These are phyloP conservation scores for Forbesichthys papilliferus DNA, from an alignment of 2,113 vertebrate genomes.

Conservation along the genomic window DNA sequence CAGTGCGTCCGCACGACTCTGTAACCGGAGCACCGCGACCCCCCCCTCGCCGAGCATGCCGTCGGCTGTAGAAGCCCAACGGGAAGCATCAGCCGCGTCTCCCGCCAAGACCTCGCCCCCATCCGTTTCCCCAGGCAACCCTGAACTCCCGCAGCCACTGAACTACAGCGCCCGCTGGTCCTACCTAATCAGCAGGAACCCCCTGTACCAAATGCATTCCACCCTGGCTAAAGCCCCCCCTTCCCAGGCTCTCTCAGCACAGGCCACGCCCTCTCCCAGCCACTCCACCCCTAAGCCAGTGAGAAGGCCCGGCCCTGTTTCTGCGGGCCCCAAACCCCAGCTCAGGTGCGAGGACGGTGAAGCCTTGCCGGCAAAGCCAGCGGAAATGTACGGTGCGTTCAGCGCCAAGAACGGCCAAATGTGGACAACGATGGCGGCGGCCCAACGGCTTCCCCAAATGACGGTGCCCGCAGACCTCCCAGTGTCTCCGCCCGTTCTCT, in stretches of 20 bases:
- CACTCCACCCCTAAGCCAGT: constrained; percentile 48
- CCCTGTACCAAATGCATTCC: constrained; percentile 22
- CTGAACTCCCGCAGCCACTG: not conserved
- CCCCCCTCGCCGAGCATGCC: not conserved
- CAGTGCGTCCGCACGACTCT: not conserved
- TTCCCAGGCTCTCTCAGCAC: not conserved
- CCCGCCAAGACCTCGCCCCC: not conserved
- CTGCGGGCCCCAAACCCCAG: constrained; percentile 21
- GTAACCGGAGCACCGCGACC: too few relatives aligned
- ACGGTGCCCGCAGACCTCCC: not conserved
- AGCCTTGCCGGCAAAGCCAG: constrained; percentile 77
- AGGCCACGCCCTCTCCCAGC: constrained; percentile 1
- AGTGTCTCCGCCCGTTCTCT: not conserved
- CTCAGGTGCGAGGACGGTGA: constrained; percentile 45
- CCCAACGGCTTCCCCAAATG: not conserved
- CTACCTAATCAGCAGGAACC: constrained; percentile 70
- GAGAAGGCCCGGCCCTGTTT: constrained; percentile 20
- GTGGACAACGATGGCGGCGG: not conserved
- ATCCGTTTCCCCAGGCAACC: not conserved
- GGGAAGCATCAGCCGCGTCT: not conserved
- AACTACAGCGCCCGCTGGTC: constrained; percentile 41
- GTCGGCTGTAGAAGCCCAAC: not conserved
- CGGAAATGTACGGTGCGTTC: constrained; percentile 85
- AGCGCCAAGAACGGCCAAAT: constrained; percentile 21
- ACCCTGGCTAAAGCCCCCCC: not conserved